Evolutionary conservation across 2,797 vertebrate species (phyloP).

Genomic region (Coreius guichenoti): DNA sequence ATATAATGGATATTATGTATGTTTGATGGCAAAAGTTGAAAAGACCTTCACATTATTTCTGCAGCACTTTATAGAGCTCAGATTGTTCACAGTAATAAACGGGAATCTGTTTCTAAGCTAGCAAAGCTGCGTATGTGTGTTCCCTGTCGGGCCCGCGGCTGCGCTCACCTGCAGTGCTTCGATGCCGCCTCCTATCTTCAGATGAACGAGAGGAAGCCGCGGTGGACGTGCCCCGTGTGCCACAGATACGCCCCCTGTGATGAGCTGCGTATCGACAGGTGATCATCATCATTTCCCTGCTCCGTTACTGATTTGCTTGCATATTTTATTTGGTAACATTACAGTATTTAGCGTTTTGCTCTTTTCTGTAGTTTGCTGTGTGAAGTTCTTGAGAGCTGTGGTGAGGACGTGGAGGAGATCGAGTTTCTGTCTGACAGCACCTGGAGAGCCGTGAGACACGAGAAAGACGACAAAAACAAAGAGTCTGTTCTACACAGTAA

Average conservation of each 20-base stretch:
- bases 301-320: neutral
- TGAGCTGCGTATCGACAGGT: constrained; percentile 85
- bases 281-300: neutral
- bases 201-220: constrained; percentile 88
- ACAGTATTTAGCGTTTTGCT: neutral
- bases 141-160: constrained; percentile 82
- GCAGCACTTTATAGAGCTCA: neutral
- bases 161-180: constrained; percentile 87
- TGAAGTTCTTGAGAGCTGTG: constrained; percentile 78
- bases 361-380: neutral
- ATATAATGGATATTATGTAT: too few relatives aligned
- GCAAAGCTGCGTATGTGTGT: constrained; percentile 84
- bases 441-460: constrained; percentile 81
- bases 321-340: neutral
- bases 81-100: neutral
- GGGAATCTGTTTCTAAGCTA: constrained; percentile 69
- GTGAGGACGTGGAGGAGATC: constrained; percentile 80
- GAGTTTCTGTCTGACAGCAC: constrained; percentile 84
- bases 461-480: constrained; percentile 74
- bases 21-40: neutral
- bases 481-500: constrained; percentile 79
- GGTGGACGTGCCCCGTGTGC: constrained; percentile 86
- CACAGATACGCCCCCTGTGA: constrained; percentile 84
- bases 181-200: constrained; percentile 87
- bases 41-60: neutral